These are phyloP conservation scores for Champsocephalus esox DNA, from an alignment of 2,797 vertebrate genomes.

Conservation along the genomic window DNA sequence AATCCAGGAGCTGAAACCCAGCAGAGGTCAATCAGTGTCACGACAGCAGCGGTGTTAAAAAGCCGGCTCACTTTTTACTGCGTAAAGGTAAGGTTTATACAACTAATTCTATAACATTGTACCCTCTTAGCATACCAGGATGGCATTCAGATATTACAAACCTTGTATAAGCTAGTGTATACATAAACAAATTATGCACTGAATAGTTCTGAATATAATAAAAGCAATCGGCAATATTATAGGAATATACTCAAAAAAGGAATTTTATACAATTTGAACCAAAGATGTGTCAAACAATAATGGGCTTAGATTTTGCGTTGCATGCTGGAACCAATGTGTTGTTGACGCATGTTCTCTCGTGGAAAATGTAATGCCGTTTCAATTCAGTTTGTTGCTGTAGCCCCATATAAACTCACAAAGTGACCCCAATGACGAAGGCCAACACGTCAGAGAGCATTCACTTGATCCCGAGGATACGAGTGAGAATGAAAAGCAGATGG, in stretches of 20 bases:
- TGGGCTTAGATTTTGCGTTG: not conserved
- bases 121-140: not conserved
- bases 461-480: constrained; percentile 16
- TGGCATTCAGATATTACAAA: not conserved
- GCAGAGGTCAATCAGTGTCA: constrained; percentile 67
- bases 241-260: not conserved
- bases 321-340: not conserved
- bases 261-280: not conserved
- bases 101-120: not conserved
- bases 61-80: constrained; percentile 15
- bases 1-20: constrained; percentile 46
- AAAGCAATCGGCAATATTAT: no score
- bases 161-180: not conserved
- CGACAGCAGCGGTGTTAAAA: constrained; percentile 20
- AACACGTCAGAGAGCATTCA: constrained; percentile 11
- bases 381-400: constrained; percentile 1
- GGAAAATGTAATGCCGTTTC: not conserved
- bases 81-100: not conserved
- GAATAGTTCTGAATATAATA: no score
- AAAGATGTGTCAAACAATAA: not conserved
- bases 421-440: constrained; percentile 8
- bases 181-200: not conserved
- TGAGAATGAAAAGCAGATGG: constrained; percentile 29
- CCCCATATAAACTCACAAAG: constrained; percentile 1
- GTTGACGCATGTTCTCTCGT: not conserved